Percentiles rank a stretch among this genome's conserved stretches.
Conservation (phyloP, 2,797 vertebrate genomes). For the Poeciliopsis turneri region DNA sequence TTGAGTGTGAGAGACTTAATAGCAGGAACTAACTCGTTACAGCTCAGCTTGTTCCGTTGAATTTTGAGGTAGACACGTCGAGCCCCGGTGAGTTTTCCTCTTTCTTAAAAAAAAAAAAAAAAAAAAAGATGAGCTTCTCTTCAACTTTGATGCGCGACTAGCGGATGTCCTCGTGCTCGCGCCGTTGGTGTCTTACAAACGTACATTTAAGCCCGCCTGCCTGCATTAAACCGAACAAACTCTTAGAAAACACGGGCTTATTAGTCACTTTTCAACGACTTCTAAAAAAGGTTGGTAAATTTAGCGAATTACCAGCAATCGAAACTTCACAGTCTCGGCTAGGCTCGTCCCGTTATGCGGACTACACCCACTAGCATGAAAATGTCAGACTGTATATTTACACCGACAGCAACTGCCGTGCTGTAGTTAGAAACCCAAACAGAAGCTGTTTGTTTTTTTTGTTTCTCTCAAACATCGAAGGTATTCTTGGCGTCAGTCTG, state of each 20-base stretch:
- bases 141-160: slow-evolving; percentile 71
- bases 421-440: not conserved
- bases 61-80: slow-evolving; percentile 25
- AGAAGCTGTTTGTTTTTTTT: not conserved
- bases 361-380: slow-evolving; percentile 55
- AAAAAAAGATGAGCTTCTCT: slow-evolving; percentile 56
- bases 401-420: not conserved
- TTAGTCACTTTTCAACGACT: not conserved
- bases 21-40: not conserved
- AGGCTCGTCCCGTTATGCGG: slow-evolving; percentile 50
- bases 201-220: not conserved
- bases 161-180: slow-evolving; percentile 69
- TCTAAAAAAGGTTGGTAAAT: not conserved
- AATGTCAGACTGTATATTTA: slow-evolving; percentile 25
- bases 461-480: not conserved
- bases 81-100: slow-evolving; percentile 70
- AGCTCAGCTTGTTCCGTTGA: not conserved
- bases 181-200: slow-evolving; percentile 10
- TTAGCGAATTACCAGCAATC: not conserved
- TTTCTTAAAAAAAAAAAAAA: slow-evolving; percentile 21
- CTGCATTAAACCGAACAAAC: not conserved
- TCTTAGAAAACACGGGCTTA: not conserved
- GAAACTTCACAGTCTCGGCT: slow-evolving; percentile 36
- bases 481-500: fast-evolving
- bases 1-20: slow-evolving; percentile 24